phyloP scores from a whole-genome alignment of 1,140 invertebrate genomes.

The Drosophila nasuta region DNA sequence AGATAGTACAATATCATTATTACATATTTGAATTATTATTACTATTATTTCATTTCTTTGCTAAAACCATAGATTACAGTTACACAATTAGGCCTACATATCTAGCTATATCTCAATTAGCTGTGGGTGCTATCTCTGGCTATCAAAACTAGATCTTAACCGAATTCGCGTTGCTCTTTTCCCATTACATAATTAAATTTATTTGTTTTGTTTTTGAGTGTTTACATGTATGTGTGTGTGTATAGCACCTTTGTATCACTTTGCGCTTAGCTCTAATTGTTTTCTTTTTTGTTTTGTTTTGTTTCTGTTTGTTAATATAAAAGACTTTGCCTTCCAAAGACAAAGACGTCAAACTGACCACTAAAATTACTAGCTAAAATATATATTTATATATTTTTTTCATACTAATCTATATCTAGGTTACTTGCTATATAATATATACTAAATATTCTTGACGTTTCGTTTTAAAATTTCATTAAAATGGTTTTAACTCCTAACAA shows the following conservation, averaged over 20 bases:
- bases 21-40: conserved; percentile 28
- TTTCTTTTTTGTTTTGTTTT: conserved; percentile 27
- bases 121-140: conserved; percentile 45
- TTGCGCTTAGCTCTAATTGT: conserved; percentile 78
- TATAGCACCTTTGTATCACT: conserved; percentile 84
- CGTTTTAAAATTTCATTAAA: conserved; percentile 83
- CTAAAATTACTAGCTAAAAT: conserved; percentile 64
- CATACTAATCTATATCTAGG: conserved; percentile 49
- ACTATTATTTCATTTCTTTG: conserved; percentile 47
- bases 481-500: conserved; percentile 84
- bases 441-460: conserved; percentile 17
- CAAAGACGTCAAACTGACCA: conserved; percentile 64
- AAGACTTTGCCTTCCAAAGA: conserved; percentile 75
- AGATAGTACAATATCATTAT: conserved; percentile 37
- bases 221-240: conserved; percentile 42
- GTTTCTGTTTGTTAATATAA: conserved; percentile 39
- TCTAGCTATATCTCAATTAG: conserved; percentile 37
- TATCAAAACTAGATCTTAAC: conserved; percentile 32
- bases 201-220: conserved; percentile 41
- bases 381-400: conserved; percentile 40
- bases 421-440: conserved; percentile 46
- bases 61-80: conserved; percentile 74
- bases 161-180: conserved; percentile 40
- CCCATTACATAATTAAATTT: conserved; percentile 34
- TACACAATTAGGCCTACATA: conserved; percentile 61